These are phyloP conservation scores for Enteromius radiatus DNA, from an alignment of 2,797 vertebrate genomes.

Conservation along the genomic window DNA sequence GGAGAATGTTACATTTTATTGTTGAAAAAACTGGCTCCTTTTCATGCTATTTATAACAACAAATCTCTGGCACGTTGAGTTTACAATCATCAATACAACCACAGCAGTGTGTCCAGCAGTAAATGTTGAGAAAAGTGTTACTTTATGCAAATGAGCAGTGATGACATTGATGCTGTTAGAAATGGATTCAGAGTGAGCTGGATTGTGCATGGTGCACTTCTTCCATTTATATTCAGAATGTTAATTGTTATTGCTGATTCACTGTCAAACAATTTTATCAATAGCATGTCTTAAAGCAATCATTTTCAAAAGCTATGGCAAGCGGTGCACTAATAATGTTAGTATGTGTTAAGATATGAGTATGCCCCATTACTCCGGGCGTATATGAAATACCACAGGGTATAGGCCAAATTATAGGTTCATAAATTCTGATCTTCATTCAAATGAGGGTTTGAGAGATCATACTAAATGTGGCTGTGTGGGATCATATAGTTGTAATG, in stretches of 20 bases:
- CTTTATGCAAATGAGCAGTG: not conserved
- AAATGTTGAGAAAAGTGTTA: not conserved
- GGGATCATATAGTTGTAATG: conserved; percentile 19
- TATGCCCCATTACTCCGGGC: not conserved
- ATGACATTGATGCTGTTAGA: not conserved
- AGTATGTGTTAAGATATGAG: not conserved
- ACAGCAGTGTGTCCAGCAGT: not conserved
- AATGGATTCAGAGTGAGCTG: not conserved
- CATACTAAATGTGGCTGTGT: not conserved
- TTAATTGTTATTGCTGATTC: not conserved
- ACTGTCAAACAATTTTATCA: not conserved
- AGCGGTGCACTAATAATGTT: not conserved
- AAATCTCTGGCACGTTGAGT: not conserved
- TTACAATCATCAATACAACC: not conserved
- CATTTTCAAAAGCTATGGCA: not conserved
- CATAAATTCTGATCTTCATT: conserved; percentile 12
- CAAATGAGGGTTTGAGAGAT: conserved; percentile 21
- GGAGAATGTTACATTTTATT: not conserved
- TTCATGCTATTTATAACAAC: not conserved
- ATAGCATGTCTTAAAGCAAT: not conserved
- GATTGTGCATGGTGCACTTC: not conserved
- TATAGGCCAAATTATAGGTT: not conserved
- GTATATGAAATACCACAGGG: conserved; percentile 6
- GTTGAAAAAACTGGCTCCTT: not conserved
- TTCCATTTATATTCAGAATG: not conserved